Base-by-base conservation (phyloP, 1,140 invertebrate genomes). In the Drosophila tani region DNA sequence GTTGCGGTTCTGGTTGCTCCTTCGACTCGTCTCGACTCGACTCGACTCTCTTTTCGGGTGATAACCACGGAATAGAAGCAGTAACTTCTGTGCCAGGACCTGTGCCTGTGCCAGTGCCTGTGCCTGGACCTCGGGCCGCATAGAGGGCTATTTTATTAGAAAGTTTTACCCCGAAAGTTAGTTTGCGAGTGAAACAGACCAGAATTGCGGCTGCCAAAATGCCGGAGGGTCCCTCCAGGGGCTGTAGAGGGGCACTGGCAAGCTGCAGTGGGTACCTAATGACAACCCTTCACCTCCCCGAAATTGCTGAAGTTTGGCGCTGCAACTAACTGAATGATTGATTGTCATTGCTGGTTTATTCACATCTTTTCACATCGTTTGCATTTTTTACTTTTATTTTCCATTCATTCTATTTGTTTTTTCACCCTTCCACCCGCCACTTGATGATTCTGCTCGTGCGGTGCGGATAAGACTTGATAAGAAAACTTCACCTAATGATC, bases 111-210 rank as follows among this genome's bases (percentile, higher is more conserved):
- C 51, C 4, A 12, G 7, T 41, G 35, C 62, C 19, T 59, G 24
- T 19, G 19, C 43, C 29, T 60, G 70, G 70, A 74, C 70, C 70
- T 74, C 40, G 43, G 68, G 70, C 67, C 68, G 27, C 35, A 71
- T 65, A 85, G 64, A 79, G 65, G 83, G 83, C 84, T 86, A 88
- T 86, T 86, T 86, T 86, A 88, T 88, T 88, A 88, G 80, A 86
- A 86, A 86, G 84, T 86, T 86, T 78, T 65, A 59, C 68, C 66
- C 70, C 70, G 55, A 87, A 86, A 88, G 81, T 86, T 88, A 83
- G 84, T 86, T 83, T 88, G 68, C 70, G 80, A 88, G 71, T 88
- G 71, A 68, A 70, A 76, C 80, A 68, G 69, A 80, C 76, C 80
- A 83, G 76, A 83, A 86, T 87, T 87, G 83, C 59, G 70, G 70